phyloP scores from a whole-genome alignment of 2,113 vertebrate species.

The Mesoclemmys tuberculata region DNA sequence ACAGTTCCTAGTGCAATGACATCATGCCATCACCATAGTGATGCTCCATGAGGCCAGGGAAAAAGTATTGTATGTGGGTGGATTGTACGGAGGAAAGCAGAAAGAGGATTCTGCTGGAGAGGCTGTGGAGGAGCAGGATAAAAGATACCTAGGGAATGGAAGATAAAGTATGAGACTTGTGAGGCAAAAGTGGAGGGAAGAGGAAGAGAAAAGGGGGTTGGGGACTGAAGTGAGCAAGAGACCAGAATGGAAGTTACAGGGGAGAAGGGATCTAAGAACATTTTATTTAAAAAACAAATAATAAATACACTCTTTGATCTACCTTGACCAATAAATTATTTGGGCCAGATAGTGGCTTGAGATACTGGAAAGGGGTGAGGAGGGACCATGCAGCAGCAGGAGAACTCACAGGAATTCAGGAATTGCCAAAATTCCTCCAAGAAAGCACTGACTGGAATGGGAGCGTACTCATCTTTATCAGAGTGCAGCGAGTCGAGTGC shows the following conservation, averaged over 20 bases:
- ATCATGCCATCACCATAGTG: slow-evolving; percentile 64
- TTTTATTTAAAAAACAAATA: background rate
- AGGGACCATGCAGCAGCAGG: background rate
- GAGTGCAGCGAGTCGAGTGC: background rate
- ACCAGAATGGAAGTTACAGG: background rate
- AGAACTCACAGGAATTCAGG: background rate
- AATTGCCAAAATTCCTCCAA: background rate
- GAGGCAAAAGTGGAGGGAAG: background rate
- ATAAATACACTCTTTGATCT: background rate
- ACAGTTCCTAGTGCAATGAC: slow-evolving; percentile 61
- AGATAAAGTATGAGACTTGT: background rate
- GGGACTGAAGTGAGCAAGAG: background rate
- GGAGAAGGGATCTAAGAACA: background rate
- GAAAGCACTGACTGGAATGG: background rate
- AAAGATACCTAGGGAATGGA: background rate
- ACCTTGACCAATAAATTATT: background rate
- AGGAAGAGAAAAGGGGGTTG: background rate
- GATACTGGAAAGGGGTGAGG: background rate
- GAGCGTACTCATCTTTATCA: background rate
- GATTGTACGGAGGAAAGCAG: background rate
- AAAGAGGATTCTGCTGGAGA: background rate
- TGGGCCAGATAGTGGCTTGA: background rate
- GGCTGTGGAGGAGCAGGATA: background rate
- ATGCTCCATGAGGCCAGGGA: slow-evolving; percentile 59
- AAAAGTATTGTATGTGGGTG: slow-evolving; percentile 36